Base-by-base conservation (phyloP, 2,113 vertebrate species). In the Petromus typicus region DNA sequence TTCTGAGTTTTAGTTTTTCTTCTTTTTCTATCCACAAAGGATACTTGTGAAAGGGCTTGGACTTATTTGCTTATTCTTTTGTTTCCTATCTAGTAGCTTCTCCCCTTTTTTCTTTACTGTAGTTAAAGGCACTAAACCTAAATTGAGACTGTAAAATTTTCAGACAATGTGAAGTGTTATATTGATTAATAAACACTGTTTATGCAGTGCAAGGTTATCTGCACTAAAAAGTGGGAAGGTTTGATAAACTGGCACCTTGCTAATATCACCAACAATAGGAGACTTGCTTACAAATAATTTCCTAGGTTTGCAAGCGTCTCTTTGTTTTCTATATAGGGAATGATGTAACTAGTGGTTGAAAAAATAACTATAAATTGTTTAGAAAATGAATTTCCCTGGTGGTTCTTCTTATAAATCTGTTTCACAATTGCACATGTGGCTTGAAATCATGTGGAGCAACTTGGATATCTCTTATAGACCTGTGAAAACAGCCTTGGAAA, bases 1-100 rank as follows among this genome's bases (percentile, higher is more conserved):
- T 59, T 88, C 34, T 37, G 84, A 93, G 63, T 89, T 86, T 82
- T 25, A 83, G 34, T 9, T 73, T 91, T 87, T 91, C 63, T 66
- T 4, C 66, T 9, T 51, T 57, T 86, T 91, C 23, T 69, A 4
- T 48, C 22, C 9, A 20, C 45, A 48, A 69, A 18, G 11, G 17
- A 9, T 9, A n/a, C 18, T 40, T 2, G 34, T 37, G 4, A 76
- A 96, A 84, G 79, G 8, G 23, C 51, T 71, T 93, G 27, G 34
- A 54, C 6, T 75, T 63, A 57, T 32, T 96, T 81, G 23, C 43
- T 61, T 90, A 63, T 51, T 57, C 54, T 61, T 85, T 87, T 84
- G 27, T 59, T 89, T 76, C 45, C 67, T 63, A n/a, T 18, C 34
- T 59, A 30, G 32, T 40, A 75, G 27, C 1, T 7, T 3, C 69